These are phyloP conservation scores for Oscheius sp. DNA, from an alignment of 2,888 invertebrate genomes.

Conservation along the genomic window DNA sequence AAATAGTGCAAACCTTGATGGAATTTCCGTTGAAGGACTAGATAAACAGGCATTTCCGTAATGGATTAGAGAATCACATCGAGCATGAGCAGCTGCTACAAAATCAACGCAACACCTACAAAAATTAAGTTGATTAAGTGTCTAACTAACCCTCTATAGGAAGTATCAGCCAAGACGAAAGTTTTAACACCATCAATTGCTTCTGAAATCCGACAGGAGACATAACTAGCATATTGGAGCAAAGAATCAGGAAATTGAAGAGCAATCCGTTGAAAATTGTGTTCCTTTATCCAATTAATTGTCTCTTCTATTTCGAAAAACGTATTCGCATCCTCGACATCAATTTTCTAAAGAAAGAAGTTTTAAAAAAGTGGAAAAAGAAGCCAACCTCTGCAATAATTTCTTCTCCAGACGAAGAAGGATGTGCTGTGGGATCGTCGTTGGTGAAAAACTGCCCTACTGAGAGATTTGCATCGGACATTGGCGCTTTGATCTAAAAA, in stretches of 20 bases:
- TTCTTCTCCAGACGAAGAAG: neutral
- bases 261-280: conserved; percentile 52
- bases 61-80: conserved; percentile 86
- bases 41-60: conserved; percentile 90
- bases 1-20: conserved; percentile 74
- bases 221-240: conserved; percentile 40
- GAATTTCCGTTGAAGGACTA: conserved; percentile 78
- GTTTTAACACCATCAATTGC: conserved; percentile 35
- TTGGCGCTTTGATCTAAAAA: too few species aligned
- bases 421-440: neutral
- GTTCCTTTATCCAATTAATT: conserved; percentile 54
- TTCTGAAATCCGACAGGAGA: neutral
- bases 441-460: conserved; percentile 17
- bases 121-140: neutral
- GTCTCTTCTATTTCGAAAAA: conserved; percentile 60
- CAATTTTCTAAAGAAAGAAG: conserved; percentile 8
- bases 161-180: conserved; percentile 66
- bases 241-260: conserved; percentile 65
- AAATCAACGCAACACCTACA: conserved; percentile 88
- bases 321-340: conserved; percentile 24
- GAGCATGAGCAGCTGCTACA: conserved; percentile 86
- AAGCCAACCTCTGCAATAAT: neutral
- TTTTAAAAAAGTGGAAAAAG: neutral
- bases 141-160: conserved; percentile 60
- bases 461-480: too few species aligned